A percentile compares a stretch with the other conserved stretches of the same genome.
Evolutionary conservation across 2,113 vertebrate species (phyloP).

Genomic region (Eurypyga helias): DNA sequence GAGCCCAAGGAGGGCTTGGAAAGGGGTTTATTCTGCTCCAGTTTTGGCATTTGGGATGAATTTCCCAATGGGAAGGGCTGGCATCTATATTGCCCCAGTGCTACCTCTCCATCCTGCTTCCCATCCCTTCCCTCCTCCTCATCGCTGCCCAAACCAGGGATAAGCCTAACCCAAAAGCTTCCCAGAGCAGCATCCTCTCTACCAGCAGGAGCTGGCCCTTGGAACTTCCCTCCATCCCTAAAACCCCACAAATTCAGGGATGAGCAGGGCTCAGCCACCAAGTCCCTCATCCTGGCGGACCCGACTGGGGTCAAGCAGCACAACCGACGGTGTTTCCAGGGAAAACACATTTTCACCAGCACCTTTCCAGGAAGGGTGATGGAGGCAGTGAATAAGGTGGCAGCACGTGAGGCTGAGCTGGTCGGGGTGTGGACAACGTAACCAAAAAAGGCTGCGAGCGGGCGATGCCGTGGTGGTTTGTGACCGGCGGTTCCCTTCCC

Average conservation of each 20-base stretch:
- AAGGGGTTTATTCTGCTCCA: neutral
- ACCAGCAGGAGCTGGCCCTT: neutral
- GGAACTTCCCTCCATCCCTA: neutral
- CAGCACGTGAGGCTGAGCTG: neutral
- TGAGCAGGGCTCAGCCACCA: neutral
- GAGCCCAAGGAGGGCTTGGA: neutral
- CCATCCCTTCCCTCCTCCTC: neutral
- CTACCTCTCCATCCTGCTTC: neutral
- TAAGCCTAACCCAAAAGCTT: neutral
- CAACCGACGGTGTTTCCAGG: accelerated
- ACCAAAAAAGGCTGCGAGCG: neutral
- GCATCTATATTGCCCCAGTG: accelerated
- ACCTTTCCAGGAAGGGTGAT: neutral
- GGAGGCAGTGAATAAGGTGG: neutral
- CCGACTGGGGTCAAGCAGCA: accelerated
- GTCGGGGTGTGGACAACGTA: accelerated
- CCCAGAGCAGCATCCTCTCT: neutral
- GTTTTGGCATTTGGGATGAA: neutral
- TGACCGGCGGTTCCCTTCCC: neutral
- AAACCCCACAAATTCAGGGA: neutral
- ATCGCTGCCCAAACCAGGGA: accelerated
- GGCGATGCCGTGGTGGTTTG: accelerated
- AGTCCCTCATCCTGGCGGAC: neutral
- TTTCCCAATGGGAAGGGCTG: neutral
- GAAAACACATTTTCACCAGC: accelerated